Conservation (phyloP, 2,797 vertebrate genomes). For the Borostomias antarcticus region DNA sequence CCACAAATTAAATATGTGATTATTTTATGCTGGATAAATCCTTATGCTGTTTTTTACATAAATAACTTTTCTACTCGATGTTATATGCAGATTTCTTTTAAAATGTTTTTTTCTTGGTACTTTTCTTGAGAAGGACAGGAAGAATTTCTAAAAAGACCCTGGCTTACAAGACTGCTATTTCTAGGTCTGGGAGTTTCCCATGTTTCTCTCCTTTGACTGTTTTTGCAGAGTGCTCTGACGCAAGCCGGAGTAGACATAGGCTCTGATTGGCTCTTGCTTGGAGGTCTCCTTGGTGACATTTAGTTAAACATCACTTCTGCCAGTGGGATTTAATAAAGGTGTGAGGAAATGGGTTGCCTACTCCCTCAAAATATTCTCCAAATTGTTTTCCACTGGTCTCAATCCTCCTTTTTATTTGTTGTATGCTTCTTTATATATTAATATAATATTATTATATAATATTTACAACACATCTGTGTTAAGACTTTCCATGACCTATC, state of each 20-base stretch:
- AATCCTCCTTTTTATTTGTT: neutral
- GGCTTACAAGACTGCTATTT: neutral
- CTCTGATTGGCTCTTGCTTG: constrained; percentile 22
- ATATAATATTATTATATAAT: too few species aligned
- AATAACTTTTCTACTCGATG: neutral
- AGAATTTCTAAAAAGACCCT: neutral
- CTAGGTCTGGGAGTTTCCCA: neutral
- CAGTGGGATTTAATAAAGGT: constrained; percentile 19
- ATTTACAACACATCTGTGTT: too few species aligned
- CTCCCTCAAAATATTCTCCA: neutral
- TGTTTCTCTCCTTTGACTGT: neutral
- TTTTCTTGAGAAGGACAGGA: neutral
- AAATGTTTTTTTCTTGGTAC: neutral
- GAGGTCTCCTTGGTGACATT: constrained; percentile 33
- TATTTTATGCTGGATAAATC: neutral
- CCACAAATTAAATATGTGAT: neutral
- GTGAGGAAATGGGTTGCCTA: constrained; percentile 2
- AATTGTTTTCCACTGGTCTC: neutral
- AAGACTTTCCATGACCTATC: too few species aligned
- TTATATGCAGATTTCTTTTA: neutral
- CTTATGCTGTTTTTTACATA: neutral
- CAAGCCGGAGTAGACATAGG: constrained; percentile 1
- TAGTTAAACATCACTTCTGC: constrained; percentile 33
- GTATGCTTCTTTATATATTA: too few species aligned
- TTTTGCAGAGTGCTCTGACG: constrained; percentile 15